Percentiles rank a stretch among this genome's conserved stretches.
Evolutionary conservation across 2,113 vertebrate genomes (phyloP).

Genomic region (Pomatorhinus ruficollis): DNA sequence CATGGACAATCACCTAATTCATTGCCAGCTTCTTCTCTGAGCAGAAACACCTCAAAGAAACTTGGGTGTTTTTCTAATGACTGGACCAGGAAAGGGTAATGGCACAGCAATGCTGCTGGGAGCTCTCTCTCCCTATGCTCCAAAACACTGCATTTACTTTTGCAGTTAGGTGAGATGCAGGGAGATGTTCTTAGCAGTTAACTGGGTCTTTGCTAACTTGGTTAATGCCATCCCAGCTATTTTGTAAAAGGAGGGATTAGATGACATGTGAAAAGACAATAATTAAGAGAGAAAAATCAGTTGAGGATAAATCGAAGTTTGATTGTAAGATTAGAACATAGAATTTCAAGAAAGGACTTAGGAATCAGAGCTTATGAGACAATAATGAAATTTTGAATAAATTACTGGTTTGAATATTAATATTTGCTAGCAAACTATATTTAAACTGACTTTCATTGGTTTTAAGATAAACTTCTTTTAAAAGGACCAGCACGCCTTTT

Average conservation of each 20-base stretch:
- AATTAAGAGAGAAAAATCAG: background rate
- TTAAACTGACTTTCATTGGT: background rate
- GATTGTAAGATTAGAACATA: background rate
- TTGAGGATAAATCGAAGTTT: background rate
- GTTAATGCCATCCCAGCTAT: background rate
- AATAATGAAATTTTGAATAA: background rate
- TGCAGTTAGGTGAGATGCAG: background rate
- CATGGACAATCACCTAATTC: background rate
- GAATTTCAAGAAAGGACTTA: background rate
- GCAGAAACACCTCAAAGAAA: background rate
- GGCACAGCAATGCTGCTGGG: rapidly evolving
- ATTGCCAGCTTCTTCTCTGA: background rate
- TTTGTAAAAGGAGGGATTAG: background rate
- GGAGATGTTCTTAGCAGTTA: background rate
- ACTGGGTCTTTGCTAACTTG: background rate
- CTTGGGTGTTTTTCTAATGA: background rate
- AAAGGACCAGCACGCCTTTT: background rate
- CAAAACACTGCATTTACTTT: rapidly evolving
- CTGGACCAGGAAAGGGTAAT: background rate
- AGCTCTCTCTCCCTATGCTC: background rate
- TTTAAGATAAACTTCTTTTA: background rate
- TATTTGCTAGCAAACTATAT: background rate
- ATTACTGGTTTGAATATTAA: background rate
- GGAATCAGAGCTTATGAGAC: background rate
- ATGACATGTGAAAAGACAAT: background rate